Percentiles rank a stretch among this genome's conserved stretches.
phyloP scores from a whole-genome alignment of 2,113 vertebrate species.

The Pangasianodon gigas region DNA sequence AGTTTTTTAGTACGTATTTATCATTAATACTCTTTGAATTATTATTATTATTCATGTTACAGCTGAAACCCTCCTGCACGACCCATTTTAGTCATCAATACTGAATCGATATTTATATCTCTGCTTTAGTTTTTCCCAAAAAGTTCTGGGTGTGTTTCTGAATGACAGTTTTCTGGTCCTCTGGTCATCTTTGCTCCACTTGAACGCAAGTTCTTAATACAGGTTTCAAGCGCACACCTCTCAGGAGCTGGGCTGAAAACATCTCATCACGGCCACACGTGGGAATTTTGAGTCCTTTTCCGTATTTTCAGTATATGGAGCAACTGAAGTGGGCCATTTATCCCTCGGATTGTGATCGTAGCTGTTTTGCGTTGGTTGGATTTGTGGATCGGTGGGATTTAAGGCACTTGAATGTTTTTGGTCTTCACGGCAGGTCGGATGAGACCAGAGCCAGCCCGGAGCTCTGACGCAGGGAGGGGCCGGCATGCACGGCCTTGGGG shows the following conservation, averaged over 20 bases:
- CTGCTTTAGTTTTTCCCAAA: slow-evolving; percentile 59
- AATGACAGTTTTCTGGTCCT: slow-evolving; percentile 75
- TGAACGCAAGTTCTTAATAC: slow-evolving; percentile 33
- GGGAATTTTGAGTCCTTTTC: slow-evolving; percentile 19
- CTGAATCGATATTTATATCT: slow-evolving; percentile 74
- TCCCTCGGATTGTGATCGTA: not conserved
- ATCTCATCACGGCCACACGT: slow-evolving; percentile 39
- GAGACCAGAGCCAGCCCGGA: slow-evolving; percentile 97
- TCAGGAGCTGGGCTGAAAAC: slow-evolving; percentile 42
- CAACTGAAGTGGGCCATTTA: not conserved
- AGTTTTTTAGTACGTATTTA: slow-evolving; percentile 82
- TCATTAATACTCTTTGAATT: slow-evolving; percentile 64
- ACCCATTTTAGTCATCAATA: slow-evolving; percentile 73
- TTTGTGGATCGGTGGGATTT: slow-evolving; percentile 61
- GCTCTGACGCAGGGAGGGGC: slow-evolving; percentile 92
- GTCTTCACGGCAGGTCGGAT: slow-evolving; percentile 98
- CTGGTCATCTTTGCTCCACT: slow-evolving; percentile 51
- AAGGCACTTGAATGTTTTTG: slow-evolving; percentile 99
- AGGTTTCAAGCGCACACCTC: slow-evolving; percentile 17
- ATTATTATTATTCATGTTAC: slow-evolving; percentile 63
- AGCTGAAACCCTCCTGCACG: slow-evolving; percentile 72
- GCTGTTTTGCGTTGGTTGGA: slow-evolving; percentile 39
- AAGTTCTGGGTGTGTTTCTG: slow-evolving; percentile 63
- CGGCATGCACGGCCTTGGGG: slow-evolving; percentile 92
- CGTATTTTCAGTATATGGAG: slow-evolving; percentile 19